Evolutionary conservation across 2,797 vertebrate genomes (phyloP).

Genomic region (Xyrichtys novacula): DNA sequence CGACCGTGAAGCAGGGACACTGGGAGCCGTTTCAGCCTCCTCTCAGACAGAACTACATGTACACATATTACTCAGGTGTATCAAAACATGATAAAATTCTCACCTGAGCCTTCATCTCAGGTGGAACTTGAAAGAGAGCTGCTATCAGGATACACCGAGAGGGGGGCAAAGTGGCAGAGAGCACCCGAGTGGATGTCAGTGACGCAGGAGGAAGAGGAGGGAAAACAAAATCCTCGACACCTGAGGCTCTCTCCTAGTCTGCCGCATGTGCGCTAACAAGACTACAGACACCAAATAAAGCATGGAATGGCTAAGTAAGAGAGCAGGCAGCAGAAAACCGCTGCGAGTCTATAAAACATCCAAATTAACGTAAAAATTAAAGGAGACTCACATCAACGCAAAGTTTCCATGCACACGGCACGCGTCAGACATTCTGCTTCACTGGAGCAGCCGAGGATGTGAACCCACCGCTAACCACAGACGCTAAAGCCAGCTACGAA

Average conservation of each 20-base stretch:
- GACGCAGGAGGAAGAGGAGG: conserved; percentile 9
- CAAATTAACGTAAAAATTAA: conserved; percentile 48
- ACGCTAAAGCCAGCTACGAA: conserved; percentile 52
- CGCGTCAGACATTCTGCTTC: conserved; percentile 28
- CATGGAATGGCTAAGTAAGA: conserved; percentile 76
- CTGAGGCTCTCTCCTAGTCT: conserved; percentile 43
- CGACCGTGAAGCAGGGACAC: conserved; percentile 12
- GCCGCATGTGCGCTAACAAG: conserved; percentile 40
- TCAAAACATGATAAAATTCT: conserved; percentile 35
- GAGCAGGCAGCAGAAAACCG: conserved; percentile 37
- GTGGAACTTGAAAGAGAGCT: conserved; percentile 42
- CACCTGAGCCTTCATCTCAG: conserved; percentile 67
- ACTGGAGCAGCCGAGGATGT: conserved; percentile 22
- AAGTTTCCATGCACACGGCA: conserved; percentile 44
- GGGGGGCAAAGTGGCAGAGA: conserved; percentile 46
- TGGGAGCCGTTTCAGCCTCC: conserved; percentile 17
- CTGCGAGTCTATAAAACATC: conserved; percentile 50
- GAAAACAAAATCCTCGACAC: conserved; percentile 26
- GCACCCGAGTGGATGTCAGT: conserved; percentile 14
- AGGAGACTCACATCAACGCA: conserved; percentile 24
- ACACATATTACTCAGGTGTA: conserved; percentile 30
- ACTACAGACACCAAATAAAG: conserved; percentile 68
- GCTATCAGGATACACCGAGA: conserved; percentile 16
- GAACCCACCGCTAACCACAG: conserved; percentile 18
- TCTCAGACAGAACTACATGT: conserved; percentile 29